Evolutionary conservation across 2,888 invertebrate genomes (phyloP), one percentile per base, ranked within the genome.

Genomic region (Leptothorax acervorum): DNA sequence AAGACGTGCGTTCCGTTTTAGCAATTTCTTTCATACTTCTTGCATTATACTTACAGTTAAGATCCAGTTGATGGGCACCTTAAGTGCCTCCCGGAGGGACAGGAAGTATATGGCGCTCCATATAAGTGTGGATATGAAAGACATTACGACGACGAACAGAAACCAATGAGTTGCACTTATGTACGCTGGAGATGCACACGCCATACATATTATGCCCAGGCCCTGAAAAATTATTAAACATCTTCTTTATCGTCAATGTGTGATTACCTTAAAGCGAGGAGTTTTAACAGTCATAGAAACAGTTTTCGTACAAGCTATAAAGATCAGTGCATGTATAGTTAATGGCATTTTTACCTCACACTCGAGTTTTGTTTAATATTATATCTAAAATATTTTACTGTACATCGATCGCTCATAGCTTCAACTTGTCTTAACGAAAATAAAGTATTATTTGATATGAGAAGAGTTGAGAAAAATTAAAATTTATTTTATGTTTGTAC

Each of bases 121-220:
- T 92, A 98, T 95, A 74, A 98, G 95, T 0, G 97, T 98, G 71
- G 97, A 96, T 92, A 98, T 98, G 95, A 98, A 98, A 87, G 97
- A 96, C 87, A 97, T 96, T 86, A 97, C 97, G 28, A 97, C 97
- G 75, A 98, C 98, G 94, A 98, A 98, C 84, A 98, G 96, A 95
- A 98, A 99, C 96, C 97, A 98, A 89, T 97, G 96, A 15, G 97
- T 97, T 71, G 96, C 97, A 31, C 95, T 92, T 63, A 95, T 87
- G 89, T 94, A 95, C 0, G 96, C 96, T 8, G 98, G 97, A 3
- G 98, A 97, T 2, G 97, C 97, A 88, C 97, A 96, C 18, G 97
- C 96, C 97, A 98, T 98, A 92, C 98, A 98, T 92, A 98, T 95
- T 86, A 98, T 97, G 86, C 98, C 98, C 87, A 98, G 93, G 73